These are phyloP conservation scores for Pemphigus obesinymphae DNA, from an alignment of 1,140 invertebrate species.

Conservation along the genomic window DNA sequence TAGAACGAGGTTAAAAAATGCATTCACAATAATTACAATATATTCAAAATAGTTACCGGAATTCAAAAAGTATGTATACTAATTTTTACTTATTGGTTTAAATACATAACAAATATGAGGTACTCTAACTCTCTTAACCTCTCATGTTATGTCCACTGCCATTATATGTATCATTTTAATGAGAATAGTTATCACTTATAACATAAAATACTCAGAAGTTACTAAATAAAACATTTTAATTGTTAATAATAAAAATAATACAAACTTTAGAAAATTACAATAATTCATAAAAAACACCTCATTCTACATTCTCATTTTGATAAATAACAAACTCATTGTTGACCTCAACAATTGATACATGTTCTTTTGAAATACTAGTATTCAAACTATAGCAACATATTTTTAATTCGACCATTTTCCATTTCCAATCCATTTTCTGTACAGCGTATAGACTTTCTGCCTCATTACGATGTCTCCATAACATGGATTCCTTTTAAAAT, in stretches of 20 bases:
- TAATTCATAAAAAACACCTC: background rate
- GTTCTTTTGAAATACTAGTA: slow-evolving; percentile 70
- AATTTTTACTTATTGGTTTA: no score
- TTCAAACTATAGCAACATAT: slow-evolving; percentile 72
- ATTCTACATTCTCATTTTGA: background rate
- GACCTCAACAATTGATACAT: slow-evolving; percentile 92
- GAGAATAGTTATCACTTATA: no score
- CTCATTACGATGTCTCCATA: slow-evolving; percentile 90
- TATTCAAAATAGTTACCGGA: no score
- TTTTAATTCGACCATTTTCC: slow-evolving; percentile 84
- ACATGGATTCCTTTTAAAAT: slow-evolving; percentile 74
- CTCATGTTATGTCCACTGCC: no score
- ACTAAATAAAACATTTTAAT: background rate
- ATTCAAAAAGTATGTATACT: no score
- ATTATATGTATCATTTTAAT: no score
- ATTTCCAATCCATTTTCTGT: slow-evolving; percentile 95
- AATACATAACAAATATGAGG: no score
- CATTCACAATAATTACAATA: no score
- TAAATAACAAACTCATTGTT: slow-evolving; percentile 56
- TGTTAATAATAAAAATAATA: background rate
- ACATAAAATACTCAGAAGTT: slow-evolving; percentile 2
- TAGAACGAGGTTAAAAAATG: no score
- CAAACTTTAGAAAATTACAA: background rate
- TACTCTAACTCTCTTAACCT: no score
- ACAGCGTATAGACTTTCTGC: slow-evolving; percentile 91